Base-by-base conservation (phyloP, 2,113 vertebrate species). In the Poeciliopsis prolifica region DNA sequence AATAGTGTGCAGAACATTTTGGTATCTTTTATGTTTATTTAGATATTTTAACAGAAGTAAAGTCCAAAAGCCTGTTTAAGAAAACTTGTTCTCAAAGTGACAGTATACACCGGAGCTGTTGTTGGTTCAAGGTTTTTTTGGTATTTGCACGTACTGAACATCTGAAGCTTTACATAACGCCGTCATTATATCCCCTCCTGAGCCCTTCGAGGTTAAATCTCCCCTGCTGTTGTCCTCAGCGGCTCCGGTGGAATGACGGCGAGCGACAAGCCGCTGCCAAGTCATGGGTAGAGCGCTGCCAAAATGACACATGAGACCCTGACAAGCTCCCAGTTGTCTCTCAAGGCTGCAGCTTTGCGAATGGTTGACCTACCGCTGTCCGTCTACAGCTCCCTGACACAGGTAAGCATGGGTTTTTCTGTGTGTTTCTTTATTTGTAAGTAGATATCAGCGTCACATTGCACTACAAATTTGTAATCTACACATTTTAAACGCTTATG, bases 321-420 rank as follows among this genome's bases (percentile, higher is more conserved):
- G 75, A 71, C 74, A 0, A 93, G 93, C 86, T 86, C 95, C 40
- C 90, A 86, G 65, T 89, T 96, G 90, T 95, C 95, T 68, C 79
- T 98, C 80, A 96, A 94, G 92, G 87, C 92, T 0, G 94, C 91
- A 14, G 95, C 91, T 3, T 87, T 96, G 26, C 93, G 91, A 54
- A 95, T 96, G 44, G 95, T 96, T 70, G 92, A 97, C 81, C 92
- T 97, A 40, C 96, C 97, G 2, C 89, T 96, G 61, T 95, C 95
- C 6, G 95, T 97, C 92, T 97, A 92, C 83, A 87, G 88, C 83
- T 96, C 96, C 31, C 83, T 98, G 77, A 84, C 92, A 13, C 95
- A 97, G 97, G 97, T 98, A 93, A 95, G 72, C 8, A 11, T 58
- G 58, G 65, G 60, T 66, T 30, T 9, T 54, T 44, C 51, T 0